Percentiles rank a stretch among this genome's conserved stretches.
phyloP scores from a whole-genome alignment of 2,113 vertebrate species.

The Microcebus ravelobensis region DNA sequence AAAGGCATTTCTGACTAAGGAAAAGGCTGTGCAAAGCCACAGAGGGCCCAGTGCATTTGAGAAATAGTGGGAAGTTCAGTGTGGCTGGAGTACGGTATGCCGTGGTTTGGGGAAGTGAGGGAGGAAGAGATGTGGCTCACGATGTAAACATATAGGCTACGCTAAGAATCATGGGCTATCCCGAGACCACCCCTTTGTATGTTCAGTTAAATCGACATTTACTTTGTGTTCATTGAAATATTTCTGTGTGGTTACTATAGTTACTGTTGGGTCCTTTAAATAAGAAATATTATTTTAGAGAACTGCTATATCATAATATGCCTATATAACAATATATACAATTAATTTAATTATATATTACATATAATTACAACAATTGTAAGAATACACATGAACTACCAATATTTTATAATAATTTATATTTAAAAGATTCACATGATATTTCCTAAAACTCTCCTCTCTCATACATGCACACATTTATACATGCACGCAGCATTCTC shows the following conservation, averaged over 20 bases:
- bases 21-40: neutral
- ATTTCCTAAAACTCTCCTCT: neutral
- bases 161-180: neutral
- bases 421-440: neutral
- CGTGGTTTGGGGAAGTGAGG: neutral
- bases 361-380: neutral
- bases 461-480: neutral
- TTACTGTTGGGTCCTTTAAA: neutral
- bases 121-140: neutral
- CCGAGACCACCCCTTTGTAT: neutral
- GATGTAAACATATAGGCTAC: neutral
- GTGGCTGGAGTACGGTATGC: neutral
- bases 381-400: neutral
- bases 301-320: neutral
- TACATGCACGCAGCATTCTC: neutral
- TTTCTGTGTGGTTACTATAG: neutral
- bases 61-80: neutral
- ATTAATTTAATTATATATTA: neutral
- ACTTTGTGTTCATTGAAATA: neutral
- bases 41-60: neutral
- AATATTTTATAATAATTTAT: slow-evolving; percentile 37
- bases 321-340: neutral
- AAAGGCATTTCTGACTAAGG: neutral
- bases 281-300: neutral
- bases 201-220: neutral